These are phyloP conservation scores for Drosophila greeni DNA, from an alignment of 2,888 invertebrate genomes.

Conservation along the genomic window DNA sequence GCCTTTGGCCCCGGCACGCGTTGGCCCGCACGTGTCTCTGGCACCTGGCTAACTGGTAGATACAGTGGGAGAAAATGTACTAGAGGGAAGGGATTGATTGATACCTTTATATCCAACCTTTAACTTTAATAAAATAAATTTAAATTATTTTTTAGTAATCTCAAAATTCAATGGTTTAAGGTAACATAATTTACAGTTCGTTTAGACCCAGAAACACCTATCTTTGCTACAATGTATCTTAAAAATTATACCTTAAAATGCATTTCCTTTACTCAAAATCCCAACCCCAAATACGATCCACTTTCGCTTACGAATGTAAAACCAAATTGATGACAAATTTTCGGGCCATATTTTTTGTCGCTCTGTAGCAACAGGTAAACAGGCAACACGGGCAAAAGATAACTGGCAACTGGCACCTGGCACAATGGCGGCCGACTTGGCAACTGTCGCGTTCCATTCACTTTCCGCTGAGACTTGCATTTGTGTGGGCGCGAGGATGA, in stretches of 20 bases:
- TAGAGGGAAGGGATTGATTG: neutral
- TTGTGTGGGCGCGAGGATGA: conserved; percentile 40
- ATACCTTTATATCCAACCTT: neutral
- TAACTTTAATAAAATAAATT: too few relatives aligned
- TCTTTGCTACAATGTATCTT: neutral
- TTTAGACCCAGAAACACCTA: neutral
- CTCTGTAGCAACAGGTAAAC: conserved; percentile 33
- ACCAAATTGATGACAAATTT: conserved; percentile 16
- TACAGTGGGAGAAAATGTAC: neutral
- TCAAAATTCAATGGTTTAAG: neutral
- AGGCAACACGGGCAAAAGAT: conserved; percentile 13
- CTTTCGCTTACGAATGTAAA: neutral
- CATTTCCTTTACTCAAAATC: too few relatives aligned
- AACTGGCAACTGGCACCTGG: conserved; percentile 38
- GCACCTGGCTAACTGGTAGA: conserved; percentile 26
- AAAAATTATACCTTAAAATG: too few relatives aligned
- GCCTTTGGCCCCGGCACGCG: conserved; percentile 45
- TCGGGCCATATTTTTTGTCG: conserved; percentile 30
- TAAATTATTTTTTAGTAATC: too few relatives aligned
- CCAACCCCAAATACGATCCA: neutral
- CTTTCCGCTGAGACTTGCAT: conserved; percentile 62
- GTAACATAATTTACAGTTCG: neutral
- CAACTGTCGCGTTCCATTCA: conserved; percentile 48
- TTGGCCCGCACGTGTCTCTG: conserved; percentile 57
- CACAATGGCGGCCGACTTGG: conserved; percentile 52